These are phyloP conservation scores for Schizotus pectinicornis DNA, from an alignment of 2,888 invertebrate species.

Conservation along the genomic window DNA sequence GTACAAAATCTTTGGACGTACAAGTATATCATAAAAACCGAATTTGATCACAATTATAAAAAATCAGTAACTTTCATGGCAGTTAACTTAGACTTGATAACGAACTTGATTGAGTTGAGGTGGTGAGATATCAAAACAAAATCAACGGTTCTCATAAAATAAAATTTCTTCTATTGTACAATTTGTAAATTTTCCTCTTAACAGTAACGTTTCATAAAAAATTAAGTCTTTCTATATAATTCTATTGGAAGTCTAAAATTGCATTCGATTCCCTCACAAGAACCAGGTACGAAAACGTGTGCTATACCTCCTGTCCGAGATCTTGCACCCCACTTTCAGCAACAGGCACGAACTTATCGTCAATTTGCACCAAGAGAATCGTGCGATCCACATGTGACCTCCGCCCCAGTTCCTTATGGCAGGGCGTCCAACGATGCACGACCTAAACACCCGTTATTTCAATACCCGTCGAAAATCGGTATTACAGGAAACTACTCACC, in stretches of 20 bases:
- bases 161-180: slow-evolving; percentile 6
- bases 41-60: slow-evolving; percentile 23
- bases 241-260: slow-evolving; percentile 29
- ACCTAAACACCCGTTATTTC: slow-evolving; percentile 60
- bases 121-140: no score
- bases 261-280: slow-evolving; percentile 13
- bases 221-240: slow-evolving; percentile 29
- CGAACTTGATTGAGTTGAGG: neutral
- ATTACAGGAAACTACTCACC: slow-evolving; percentile 57
- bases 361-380: slow-evolving; percentile 90
- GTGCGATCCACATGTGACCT: slow-evolving; percentile 92
- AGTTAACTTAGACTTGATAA: slow-evolving; percentile 14
- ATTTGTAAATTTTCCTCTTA: slow-evolving; percentile 2
- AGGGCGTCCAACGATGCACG: slow-evolving; percentile 94
- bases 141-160: neutral
- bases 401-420: slow-evolving; percentile 84
- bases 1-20: slow-evolving; percentile 34
- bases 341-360: slow-evolving; percentile 91
- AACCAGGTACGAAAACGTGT: slow-evolving; percentile 15
- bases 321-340: slow-evolving; percentile 87
- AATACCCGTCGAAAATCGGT: slow-evolving; percentile 15
- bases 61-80: slow-evolving; percentile 12
- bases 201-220: slow-evolving; percentile 29
- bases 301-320: slow-evolving; percentile 68
- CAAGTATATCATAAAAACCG: slow-evolving; percentile 21